Conservation (phyloP, 2,113 vertebrate genomes). For the Pterocles burchelli region DNA sequence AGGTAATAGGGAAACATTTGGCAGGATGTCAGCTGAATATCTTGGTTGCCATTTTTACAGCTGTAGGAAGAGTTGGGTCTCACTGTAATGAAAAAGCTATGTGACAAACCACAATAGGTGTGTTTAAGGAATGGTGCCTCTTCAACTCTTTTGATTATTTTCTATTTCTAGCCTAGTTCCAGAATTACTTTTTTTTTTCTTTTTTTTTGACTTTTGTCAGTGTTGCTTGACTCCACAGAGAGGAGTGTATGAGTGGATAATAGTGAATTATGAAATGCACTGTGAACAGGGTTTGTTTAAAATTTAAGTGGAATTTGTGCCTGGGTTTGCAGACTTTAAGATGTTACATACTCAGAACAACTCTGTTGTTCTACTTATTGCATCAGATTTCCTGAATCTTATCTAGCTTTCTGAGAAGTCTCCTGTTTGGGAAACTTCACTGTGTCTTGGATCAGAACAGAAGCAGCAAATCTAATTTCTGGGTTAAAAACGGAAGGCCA, state of each 20-base stretch:
- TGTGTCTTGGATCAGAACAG: not conserved
- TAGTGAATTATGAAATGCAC: not conserved
- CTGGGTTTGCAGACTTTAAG: not conserved
- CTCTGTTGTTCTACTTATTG: accelerated
- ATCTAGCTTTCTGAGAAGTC: not conserved
- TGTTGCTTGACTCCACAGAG: not conserved
- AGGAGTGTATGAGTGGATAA: not conserved
- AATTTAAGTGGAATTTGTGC: not conserved
- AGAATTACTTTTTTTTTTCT: not conserved
- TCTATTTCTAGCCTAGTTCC: not conserved
- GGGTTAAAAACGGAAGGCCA: not conserved
- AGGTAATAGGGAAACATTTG: not conserved
- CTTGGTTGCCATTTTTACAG: not conserved
- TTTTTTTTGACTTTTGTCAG: not conserved
- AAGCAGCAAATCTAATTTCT: not conserved
- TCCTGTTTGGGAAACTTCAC: not conserved
- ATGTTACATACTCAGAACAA: accelerated
- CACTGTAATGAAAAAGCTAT: not conserved
- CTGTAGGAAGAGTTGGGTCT: not conserved
- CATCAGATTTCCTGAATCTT: not conserved
- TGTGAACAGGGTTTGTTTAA: not conserved
- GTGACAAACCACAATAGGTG: not conserved
- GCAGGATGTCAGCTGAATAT: not conserved
- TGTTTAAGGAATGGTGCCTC: not conserved
- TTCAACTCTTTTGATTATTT: not conserved